These are phyloP conservation scores for Pinna nobilis DNA, from an alignment of 1,140 invertebrate species.

Conservation along the genomic window DNA sequence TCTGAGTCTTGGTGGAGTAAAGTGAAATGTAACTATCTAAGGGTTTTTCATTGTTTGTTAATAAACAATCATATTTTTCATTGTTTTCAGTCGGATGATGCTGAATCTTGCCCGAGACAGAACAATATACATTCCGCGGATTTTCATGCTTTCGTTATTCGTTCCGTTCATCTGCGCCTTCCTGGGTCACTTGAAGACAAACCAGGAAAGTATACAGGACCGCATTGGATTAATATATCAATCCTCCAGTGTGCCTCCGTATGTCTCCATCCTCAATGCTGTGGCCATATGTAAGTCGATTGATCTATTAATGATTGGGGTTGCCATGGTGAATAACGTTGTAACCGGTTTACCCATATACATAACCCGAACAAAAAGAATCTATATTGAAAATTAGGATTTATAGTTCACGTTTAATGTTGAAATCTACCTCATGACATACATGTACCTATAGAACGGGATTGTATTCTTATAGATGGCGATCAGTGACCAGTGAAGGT, in stretches of 20 bases:
- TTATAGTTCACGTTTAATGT: too few relatives aligned
- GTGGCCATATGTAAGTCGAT: slow-evolving; percentile 56
- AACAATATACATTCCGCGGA: slow-evolving; percentile 54
- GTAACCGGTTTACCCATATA: too few relatives aligned
- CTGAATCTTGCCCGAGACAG: slow-evolving; percentile 63
- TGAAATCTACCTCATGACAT: too few relatives aligned
- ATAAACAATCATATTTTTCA: background rate
- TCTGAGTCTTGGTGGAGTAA: background rate
- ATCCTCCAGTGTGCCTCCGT: slow-evolving; percentile 55
- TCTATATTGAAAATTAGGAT: too few relatives aligned
- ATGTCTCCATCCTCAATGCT: slow-evolving; percentile 52
- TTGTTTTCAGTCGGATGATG: slow-evolving; percentile 61
- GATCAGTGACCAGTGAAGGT: too few relatives aligned
- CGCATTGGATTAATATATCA: slow-evolving; percentile 64
- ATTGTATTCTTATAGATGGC: too few relatives aligned
- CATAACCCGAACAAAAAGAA: too few relatives aligned
- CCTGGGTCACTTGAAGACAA: slow-evolving; percentile 56
- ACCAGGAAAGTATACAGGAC: slow-evolving; percentile 63
- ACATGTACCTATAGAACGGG: too few relatives aligned
- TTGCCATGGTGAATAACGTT: too few relatives aligned
- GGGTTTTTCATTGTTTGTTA: background rate
- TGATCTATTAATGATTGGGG: too few relatives aligned
- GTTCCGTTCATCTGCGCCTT: slow-evolving; percentile 63
- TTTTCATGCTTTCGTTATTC: slow-evolving; percentile 57
- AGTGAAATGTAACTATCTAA: background rate